Conservation (phyloP, 2,888 invertebrate genomes). For the Polyploca ridens region DNA sequence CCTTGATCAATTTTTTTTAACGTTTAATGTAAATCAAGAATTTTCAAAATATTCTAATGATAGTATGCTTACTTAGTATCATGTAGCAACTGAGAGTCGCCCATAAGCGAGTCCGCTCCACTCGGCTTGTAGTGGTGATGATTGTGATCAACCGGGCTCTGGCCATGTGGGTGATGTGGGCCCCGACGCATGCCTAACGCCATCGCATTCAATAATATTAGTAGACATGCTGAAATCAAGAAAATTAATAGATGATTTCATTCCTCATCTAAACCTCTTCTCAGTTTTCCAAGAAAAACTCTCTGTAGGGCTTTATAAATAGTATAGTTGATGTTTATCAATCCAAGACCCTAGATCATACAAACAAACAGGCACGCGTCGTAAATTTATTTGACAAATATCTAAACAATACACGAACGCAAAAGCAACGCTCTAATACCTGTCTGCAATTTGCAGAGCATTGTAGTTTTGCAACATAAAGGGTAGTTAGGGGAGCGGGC, state of each 20-base stretch:
- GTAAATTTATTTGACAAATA: slow-evolving; percentile 53
- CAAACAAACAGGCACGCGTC: slow-evolving; percentile 46
- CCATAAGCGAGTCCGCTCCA: slow-evolving; percentile 85
- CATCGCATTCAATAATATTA: slow-evolving; percentile 54
- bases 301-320: background rate
- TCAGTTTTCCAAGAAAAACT: background rate
- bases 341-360: background rate
- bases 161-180: slow-evolving; percentile 75
- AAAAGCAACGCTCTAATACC: slow-evolving; percentile 50
- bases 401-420: slow-evolving; percentile 44
- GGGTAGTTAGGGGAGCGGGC: slow-evolving; percentile 56
- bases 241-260: background rate
- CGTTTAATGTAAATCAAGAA: too few relatives aligned
- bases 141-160: slow-evolving; percentile 62
- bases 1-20: too few relatives aligned
- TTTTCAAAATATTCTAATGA: too few relatives aligned
- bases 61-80: slow-evolving; percentile 87
- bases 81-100: slow-evolving; percentile 89
- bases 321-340: background rate
- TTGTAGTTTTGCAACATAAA: slow-evolving; percentile 59
- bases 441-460: slow-evolving; percentile 67
- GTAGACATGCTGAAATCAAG: slow-evolving; percentile 56
- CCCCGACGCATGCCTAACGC: slow-evolving; percentile 61
- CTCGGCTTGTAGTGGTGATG: slow-evolving; percentile 86
- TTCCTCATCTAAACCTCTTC: too few relatives aligned